Evolutionary conservation across 1,140 invertebrate species (phyloP).

Genomic region (Bombyx mori): ASM3026992v2 NC_085119.1:13822501-13823000

Average conservation of each 20-base stretch:
- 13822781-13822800: conserved; percentile 53
- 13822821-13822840: conserved; percentile 33
- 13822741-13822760: conserved; percentile 52
- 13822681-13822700: conserved; percentile 14
- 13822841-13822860: conserved; percentile 14
- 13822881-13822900: conserved; percentile 7
- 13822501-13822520: conserved; percentile 68
- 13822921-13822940: conserved; percentile 11
- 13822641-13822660: conserved; percentile 17
- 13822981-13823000: no score
- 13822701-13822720: conserved; percentile 13
- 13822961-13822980: no score
- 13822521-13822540: conserved; percentile 69
- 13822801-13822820: conserved; percentile 49
- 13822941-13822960: conserved; percentile 9
- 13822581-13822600: conserved; percentile 34
- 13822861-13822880: conserved; percentile 12
- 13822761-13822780: conserved; percentile 55
- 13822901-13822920: not conserved
- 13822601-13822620: conserved; percentile 28
- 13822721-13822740: conserved; percentile 22
- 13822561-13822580: conserved; percentile 27
- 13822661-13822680: conserved; percentile 15
- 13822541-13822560: conserved; percentile 49
- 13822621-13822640: conserved; percentile 19